Percentiles rank a stretch among this genome's conserved stretches.
phyloP scores from a whole-genome alignment of 1,140 invertebrate species.

The Amyelois transitella region DNA sequence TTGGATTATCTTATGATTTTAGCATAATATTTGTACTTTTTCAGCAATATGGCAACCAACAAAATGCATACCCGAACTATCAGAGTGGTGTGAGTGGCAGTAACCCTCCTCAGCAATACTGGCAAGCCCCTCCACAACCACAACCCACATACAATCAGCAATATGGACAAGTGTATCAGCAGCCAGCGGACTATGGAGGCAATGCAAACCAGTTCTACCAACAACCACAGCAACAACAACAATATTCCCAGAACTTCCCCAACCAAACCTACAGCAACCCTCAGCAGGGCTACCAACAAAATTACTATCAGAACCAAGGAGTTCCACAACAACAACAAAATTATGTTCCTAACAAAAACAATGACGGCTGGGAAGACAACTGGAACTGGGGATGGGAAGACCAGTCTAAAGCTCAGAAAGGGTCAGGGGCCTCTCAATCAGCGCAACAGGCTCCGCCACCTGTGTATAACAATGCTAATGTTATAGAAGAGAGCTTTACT shows the following conservation, averaged over 20 bases:
- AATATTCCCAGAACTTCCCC: conserved; percentile 51
- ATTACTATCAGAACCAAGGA: conserved; percentile 44
- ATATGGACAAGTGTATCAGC: conserved; percentile 51
- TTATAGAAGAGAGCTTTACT: conserved; percentile 68
- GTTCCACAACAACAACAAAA: conserved; percentile 33
- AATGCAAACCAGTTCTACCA: conserved; percentile 56
- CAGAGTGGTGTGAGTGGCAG: conserved; percentile 26
- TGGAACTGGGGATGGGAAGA: conserved; percentile 73
- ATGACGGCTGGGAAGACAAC: conserved; percentile 64
- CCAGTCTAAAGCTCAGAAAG: conserved; percentile 43
- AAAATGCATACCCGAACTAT: conserved; percentile 52
- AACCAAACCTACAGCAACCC: conserved; percentile 45
- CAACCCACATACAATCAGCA: conserved; percentile 50
- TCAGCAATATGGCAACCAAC: conserved; percentile 56
- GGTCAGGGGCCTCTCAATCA: conserved; percentile 9
- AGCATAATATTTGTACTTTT: conserved; percentile 14
- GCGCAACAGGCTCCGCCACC: conserved; percentile 17
- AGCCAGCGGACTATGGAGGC: conserved; percentile 31
- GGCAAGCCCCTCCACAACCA: conserved; percentile 37
- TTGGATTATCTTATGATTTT: neutral
- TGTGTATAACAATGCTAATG: conserved; percentile 59
- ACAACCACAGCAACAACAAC: conserved; percentile 27
- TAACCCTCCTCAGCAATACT: conserved; percentile 39
- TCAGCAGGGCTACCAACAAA: conserved; percentile 47
- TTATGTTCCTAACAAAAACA: conserved; percentile 35